Evolutionary conservation across 2,888 invertebrate species (phyloP), one percentile per base, ranked within the genome.

Genomic region (Tryphoninae sp.): DNA sequence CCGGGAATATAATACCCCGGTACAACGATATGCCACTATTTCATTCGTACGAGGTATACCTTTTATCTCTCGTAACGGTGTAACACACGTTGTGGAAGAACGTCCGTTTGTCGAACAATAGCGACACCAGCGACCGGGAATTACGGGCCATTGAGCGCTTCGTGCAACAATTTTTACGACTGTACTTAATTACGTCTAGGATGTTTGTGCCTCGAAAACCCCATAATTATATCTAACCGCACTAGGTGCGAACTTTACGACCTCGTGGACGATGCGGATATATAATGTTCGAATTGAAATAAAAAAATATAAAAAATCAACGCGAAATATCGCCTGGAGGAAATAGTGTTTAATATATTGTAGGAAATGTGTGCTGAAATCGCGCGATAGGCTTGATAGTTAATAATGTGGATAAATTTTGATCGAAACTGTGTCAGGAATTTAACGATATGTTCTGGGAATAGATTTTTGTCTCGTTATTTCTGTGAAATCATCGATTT

Each of bases 101-200:
- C 73, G 82, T 78, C 64, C 71, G 55, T 81, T 77, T 22, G 26
- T 64, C 62, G 59, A 74, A 85, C 82, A 83, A 84, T 82, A 75
- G 72, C 51, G 22, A 49, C 69, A 78, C 59, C 74, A 67, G 40
- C 65, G 74, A 23, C 61, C 67, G 71, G 86, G 86, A 86, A 84
- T 83, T 78, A 80, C 83, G 82, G 84, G 33, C 80, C 83, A 84
- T 86, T 86, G 82, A 84, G 67, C 80, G 78, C 51, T 33, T 71
- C 74, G 74, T 67, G 78, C 16, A 73, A 76, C 33, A 33, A 80
- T 84, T 86, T 86, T 86, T 82, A 77, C 64, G 55, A 55, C 53
- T 68, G 13, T 65, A 22, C 73, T 83, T 83, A 83, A 83, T 80
- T 80, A 55, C 58, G 55, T 53, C 64, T 51, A 23, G 22, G 67